Base-by-base conservation (phyloP, 2,888 invertebrate genomes). In the Dasypogon diadema region DNA sequence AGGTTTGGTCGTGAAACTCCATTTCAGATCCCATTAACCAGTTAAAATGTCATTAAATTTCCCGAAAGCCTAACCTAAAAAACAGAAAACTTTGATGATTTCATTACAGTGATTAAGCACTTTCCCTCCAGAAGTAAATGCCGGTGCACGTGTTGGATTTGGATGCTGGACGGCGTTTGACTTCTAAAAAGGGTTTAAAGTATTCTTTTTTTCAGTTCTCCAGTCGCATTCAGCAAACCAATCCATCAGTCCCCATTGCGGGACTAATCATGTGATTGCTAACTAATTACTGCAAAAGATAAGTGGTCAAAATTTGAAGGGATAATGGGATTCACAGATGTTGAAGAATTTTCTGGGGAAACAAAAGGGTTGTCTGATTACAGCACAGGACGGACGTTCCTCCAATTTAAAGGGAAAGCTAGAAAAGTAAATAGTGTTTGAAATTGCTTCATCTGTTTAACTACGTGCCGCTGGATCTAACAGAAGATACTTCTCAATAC, bases 251-350 rank as follows among this genome's bases (percentile, higher is more conserved):
- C 37, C 42, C 37, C 37, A 18, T 12, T 3, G 34, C 6, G 16
- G 60, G 21, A 18, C 37, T 60, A 60, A 60, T 60, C 37, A 60
- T 37, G 37, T 60, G 60, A 60, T 37, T 60, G 18, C 60, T 60
- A 60, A 37, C 37, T 60, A 60, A 60, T 60, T 60, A 34, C 60
- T 60, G 12, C 60, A 34, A 21, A 60, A 60, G 60, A 60, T 60
- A 60, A 60, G 60, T 60, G 37, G 60, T 60, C 60, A 60, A 60
- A 60, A 37, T 37, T 60, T 37, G n/a, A 60, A 60, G 18, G 60
- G 60, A 60, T 60, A 60, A 60, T 37, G 22, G 24, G 60, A 21
- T 37, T 37, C 37, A 12, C 60, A 60, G 37, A 10, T 18, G 37
- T 10, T 37, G 37, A 14, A 18, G 37, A 2, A 1, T 12, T 16